Evolutionary conservation across 2,797 vertebrate species (phyloP).

Genomic region (Novumbra hubbsi): DNA sequence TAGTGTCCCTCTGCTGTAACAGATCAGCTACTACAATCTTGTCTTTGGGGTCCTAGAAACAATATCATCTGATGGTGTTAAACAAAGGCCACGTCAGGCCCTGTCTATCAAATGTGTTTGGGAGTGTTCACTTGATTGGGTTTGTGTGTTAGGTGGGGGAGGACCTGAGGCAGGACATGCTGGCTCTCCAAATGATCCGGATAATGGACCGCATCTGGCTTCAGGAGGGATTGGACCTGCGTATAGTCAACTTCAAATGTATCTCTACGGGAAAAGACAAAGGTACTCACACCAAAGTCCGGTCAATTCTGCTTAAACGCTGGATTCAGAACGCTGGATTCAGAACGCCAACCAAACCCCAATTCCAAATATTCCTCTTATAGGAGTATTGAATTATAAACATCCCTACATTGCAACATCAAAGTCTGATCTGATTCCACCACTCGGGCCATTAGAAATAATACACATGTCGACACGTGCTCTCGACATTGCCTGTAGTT

Average conservation of each 20-base stretch:
- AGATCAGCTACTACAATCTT: background rate
- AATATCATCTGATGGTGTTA: constrained; percentile 58
- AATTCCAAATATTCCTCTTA: background rate
- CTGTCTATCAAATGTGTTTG: background rate
- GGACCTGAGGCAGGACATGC: constrained; percentile 97
- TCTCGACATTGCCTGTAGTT: background rate
- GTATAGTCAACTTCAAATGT: constrained; percentile 97
- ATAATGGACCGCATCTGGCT: constrained; percentile 99
- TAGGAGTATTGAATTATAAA: background rate
- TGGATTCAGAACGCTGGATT: too few relatives aligned
- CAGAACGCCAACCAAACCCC: too few relatives aligned
- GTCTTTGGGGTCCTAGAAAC: background rate
- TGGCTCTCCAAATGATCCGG: constrained; percentile 98
- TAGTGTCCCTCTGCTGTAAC: background rate
- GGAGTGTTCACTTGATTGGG: background rate
- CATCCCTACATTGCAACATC: background rate
- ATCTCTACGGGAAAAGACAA: constrained; percentile 94
- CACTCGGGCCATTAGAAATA: background rate
- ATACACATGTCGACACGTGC: background rate
- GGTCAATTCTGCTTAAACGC: background rate
- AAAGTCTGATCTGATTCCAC: background rate
- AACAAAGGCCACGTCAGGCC: background rate
- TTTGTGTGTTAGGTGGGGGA: constrained; percentile 85
- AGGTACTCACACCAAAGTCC: constrained; percentile 68
- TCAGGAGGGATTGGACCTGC: constrained; percentile 94